These are phyloP conservation scores for Halichoerus grypus DNA, from an alignment of 2,113 vertebrate genomes.

Conservation along the genomic window DNA sequence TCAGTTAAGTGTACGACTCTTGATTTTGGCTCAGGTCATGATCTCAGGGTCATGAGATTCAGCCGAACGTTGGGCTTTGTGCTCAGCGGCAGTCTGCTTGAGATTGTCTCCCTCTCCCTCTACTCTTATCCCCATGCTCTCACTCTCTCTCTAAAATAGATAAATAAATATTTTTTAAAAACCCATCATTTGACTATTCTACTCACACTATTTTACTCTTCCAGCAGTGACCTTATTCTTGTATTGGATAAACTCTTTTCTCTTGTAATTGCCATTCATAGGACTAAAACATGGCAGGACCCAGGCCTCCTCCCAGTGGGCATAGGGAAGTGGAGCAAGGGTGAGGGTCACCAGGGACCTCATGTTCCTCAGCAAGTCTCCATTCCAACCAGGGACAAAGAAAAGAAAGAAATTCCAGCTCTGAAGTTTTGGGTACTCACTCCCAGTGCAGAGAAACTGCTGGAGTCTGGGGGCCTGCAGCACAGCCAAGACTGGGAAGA, in stretches of 20 bases:
- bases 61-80: background rate
- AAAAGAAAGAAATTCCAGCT: background rate
- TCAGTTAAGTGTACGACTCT: background rate
- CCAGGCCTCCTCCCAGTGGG: background rate
- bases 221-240: background rate
- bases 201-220: background rate
- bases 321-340: background rate
- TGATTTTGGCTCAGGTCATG: too few species aligned
- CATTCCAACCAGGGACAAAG: background rate
- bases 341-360: background rate
- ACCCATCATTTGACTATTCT: background rate
- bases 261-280: background rate
- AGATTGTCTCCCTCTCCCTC: background rate
- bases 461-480: too few species aligned
- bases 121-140: background rate
- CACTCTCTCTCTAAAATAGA: background rate
- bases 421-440: background rate
- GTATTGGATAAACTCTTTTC: background rate
- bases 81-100: background rate
- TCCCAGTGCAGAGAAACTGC: background rate
- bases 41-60: background rate
- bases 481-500: background rate
- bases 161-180: background rate
- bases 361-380: background rate
- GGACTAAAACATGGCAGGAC: background rate